A percentile compares a stretch with the other conserved stretches of the same genome.
Conservation (phyloP, 1,140 invertebrate species). For the Bombus confusus region DNA sequence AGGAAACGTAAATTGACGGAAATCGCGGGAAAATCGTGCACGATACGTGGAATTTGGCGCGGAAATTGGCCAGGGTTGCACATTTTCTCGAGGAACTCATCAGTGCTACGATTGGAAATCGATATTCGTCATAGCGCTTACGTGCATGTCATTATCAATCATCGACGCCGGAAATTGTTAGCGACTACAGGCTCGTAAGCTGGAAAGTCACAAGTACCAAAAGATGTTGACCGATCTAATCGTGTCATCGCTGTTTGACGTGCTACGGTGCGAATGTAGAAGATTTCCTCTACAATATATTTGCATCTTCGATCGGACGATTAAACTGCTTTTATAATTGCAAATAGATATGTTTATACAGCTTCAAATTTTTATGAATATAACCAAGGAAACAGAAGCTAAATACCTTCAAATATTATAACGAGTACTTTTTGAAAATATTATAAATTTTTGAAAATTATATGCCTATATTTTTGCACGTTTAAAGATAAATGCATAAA, state of each 20-base stretch:
- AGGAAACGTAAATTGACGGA: not conserved
- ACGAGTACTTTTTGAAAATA: too few relatives aligned
- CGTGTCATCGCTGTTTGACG: not conserved
- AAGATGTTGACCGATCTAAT: conserved; percentile 3
- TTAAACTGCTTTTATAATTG: too few relatives aligned
- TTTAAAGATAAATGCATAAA: too few relatives aligned
- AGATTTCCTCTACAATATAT: not conserved
- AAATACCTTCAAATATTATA: too few relatives aligned
- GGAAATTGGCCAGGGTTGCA: conserved; percentile 2
- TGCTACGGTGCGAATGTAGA: not conserved
- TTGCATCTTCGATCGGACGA: too few relatives aligned
- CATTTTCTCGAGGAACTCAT: conserved; percentile 11
- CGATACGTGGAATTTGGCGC: not conserved
- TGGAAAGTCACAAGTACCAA: conserved; percentile 3
- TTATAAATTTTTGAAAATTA: too few relatives aligned
- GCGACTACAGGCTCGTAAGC: conserved; percentile 3
- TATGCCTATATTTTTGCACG: too few relatives aligned
- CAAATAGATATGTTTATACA: too few relatives aligned
- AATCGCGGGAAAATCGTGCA: not conserved
- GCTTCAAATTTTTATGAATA: too few relatives aligned
- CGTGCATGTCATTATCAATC: conserved; percentile 27
- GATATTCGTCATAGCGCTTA: conserved; percentile 11
- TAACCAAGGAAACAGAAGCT: too few relatives aligned
- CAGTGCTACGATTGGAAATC: conserved; percentile 24
- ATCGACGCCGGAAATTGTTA: conserved; percentile 35